A percentile compares a stretch with the other conserved stretches of the same genome.
Conservation (phyloP, 1,140 invertebrate species). For the Meteorus sp. region DNA sequence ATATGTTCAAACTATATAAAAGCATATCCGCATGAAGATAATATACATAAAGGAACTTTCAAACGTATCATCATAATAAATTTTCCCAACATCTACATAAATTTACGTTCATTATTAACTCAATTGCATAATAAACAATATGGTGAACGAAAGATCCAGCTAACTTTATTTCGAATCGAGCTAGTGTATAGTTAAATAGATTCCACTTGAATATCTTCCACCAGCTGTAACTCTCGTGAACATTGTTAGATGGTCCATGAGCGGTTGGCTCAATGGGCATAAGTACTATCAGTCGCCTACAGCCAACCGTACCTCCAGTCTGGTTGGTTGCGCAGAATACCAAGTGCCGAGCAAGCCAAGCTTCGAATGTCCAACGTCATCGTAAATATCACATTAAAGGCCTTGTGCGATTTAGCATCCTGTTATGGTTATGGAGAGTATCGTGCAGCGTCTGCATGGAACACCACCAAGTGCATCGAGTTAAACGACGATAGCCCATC, state of each 20-base stretch:
- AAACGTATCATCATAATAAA: background rate
- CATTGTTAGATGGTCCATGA: slow-evolving; percentile 18
- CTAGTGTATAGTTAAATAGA: slow-evolving; percentile 4
- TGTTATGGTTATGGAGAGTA: slow-evolving; percentile 4
- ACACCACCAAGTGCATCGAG: background rate
- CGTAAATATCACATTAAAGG: slow-evolving; percentile 22
- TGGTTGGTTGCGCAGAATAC: background rate
- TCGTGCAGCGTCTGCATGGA: slow-evolving; percentile 2
- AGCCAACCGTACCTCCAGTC: background rate
- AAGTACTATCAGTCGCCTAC: slow-evolving; percentile 20
- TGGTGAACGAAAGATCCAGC: no score
- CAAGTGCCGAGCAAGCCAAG: no score
- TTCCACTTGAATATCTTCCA: slow-evolving; percentile 1
- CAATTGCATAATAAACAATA: no score
- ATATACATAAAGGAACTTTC: background rate
- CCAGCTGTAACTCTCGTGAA: background rate
- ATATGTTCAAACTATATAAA: slow-evolving; percentile 19
- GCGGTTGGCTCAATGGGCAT: slow-evolving; percentile 19
- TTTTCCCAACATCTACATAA: no score
- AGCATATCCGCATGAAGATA: background rate
- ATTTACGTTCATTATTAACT: no score
- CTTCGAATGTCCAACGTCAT: slow-evolving; percentile 13
- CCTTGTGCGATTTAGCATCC: slow-evolving; percentile 17
- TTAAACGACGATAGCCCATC: background rate
- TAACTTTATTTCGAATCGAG: no score